These are phyloP conservation scores for Stercorarius parasiticus DNA, from an alignment of 2,113 vertebrate species.

Conservation along the genomic window DNA sequence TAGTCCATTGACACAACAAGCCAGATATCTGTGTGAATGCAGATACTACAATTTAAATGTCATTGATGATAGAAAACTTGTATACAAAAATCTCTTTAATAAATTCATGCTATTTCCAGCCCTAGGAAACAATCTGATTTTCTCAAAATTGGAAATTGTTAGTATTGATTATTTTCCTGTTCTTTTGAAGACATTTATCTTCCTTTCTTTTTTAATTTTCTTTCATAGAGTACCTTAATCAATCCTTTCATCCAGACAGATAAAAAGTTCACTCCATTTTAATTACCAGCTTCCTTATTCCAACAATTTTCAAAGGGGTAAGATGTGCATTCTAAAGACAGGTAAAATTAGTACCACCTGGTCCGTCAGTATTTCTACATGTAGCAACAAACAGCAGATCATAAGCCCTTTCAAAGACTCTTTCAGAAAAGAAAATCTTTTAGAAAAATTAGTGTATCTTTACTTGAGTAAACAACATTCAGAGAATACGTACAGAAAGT, in stretches of 20 bases:
- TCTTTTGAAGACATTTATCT: background rate
- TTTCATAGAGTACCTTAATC: background rate
- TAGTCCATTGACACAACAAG: background rate
- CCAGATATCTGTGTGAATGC: background rate
- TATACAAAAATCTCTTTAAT: background rate
- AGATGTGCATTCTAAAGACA: background rate
- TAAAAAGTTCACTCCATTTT: background rate
- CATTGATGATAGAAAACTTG: background rate
- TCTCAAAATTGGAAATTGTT: background rate
- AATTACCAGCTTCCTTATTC: background rate
- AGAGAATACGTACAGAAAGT: background rate
- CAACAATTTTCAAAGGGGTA: background rate
- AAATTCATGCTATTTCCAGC: background rate
- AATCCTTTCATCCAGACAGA: background rate
- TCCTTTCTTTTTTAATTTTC: background rate
- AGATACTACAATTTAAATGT: background rate
- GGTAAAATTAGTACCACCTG: background rate
- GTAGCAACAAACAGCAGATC: background rate
- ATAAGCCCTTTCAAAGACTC: background rate
- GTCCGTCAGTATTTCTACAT: background rate
- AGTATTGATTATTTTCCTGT: background rate
- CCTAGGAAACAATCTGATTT: background rate
- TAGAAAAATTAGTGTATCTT: background rate
- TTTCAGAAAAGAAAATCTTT: background rate
- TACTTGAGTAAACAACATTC: background rate